Percentiles rank a stretch among this genome's conserved stretches.
Conservation (phyloP, 2,797 vertebrate genomes). For the Hippopotamyrus pictus region DNA sequence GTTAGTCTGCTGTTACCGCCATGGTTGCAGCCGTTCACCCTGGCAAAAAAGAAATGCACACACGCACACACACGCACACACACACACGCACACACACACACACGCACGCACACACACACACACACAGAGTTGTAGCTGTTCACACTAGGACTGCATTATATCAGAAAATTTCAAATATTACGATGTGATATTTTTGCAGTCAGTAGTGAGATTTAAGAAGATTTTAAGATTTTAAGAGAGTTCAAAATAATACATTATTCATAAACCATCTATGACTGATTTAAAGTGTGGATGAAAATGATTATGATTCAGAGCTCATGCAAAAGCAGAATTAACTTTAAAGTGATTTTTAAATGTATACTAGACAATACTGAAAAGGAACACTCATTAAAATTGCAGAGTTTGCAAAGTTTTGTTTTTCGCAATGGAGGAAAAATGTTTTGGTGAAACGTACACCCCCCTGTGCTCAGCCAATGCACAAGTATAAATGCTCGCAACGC, state of each 20-base stretch:
- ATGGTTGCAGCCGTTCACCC: neutral
- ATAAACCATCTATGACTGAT: neutral
- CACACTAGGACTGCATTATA: neutral
- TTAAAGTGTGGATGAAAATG: neutral
- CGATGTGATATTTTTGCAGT: neutral
- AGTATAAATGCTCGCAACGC: neutral
- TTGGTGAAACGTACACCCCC: neutral
- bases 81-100: neutral
- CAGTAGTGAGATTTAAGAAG: neutral
- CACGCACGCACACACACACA: neutral
- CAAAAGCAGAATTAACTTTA: neutral
- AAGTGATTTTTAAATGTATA: neutral
- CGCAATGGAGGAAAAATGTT: neutral
- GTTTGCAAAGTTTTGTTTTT: neutral
- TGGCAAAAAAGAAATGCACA: neutral
- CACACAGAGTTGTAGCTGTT: neutral
- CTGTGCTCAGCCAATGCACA: neutral
- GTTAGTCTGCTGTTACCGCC: neutral
- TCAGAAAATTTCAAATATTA: neutral
- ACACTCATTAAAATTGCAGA: neutral
- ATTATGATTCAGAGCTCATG: neutral
- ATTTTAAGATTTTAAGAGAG: too few species aligned
- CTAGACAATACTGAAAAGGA: neutral
- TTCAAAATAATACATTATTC: neutral
- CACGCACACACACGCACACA: neutral